Base-by-base conservation (phyloP, 53 echinoderm and acorn worm species). In the Temnopleurus reevesii region DNA sequence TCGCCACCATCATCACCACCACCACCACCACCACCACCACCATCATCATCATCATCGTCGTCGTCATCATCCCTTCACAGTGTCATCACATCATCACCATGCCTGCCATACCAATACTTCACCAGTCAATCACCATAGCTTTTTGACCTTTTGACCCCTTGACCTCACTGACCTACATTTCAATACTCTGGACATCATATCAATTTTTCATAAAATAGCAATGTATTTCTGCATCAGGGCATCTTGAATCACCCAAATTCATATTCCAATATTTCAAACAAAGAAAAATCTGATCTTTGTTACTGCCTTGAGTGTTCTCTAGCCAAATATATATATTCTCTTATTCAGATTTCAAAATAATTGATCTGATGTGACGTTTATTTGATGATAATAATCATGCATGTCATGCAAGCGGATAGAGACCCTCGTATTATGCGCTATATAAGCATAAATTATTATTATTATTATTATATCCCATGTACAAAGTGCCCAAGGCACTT, bases 11-110 rank as follows among this genome's bases (percentile, higher is more conserved):
- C 17, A 87, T 45, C 51, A 60, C 38, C 46, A 44, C 46, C 10
- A 61, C 17, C 25, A 61, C 1, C 47, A 47, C 65, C 66, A 89
- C 17, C 24, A 65, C 19, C 38, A 65, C 29, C 76, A 76, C 33
- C 35, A 76, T 3, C 76, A 46, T 76, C 76, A 89, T 49, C 51
- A 66, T 30, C 55, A 65, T 47, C 89, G 76, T 76, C 53, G 76
- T 66, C 76, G 17, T 89, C 89, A 89, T 66, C 76, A 27, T 66
- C 47, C 12, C 51, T 45, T 65, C 63, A 59, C 1, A 41, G 7
- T 46, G 24, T 3, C 65, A 86, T 44, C 65, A 18, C 36, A 35
- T 38, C 65, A 36, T 24, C 65, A 36, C 18, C 38, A 71, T 41
- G 36, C 41, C 41, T 41, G 41, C 41, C 71, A 71, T 36, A 71